Evolutionary conservation across 2,113 vertebrate species (phyloP).

Genomic region (Pristiophorus japonicus): DNA sequence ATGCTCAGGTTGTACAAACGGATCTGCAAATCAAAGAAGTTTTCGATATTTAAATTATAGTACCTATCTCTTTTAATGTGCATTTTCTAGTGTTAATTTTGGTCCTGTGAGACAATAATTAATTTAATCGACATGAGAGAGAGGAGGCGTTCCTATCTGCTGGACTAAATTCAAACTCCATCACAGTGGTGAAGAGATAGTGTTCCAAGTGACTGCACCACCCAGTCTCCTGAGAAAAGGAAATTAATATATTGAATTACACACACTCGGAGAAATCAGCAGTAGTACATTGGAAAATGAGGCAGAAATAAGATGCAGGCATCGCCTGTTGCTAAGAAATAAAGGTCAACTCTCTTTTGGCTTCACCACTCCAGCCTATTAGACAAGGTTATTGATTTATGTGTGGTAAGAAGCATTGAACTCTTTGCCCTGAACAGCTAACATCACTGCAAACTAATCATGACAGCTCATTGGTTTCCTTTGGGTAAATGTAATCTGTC

Average conservation of each 20-base stretch:
- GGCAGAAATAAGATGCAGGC: slow-evolving; percentile 4
- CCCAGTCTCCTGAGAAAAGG: background rate
- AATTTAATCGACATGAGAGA: background rate
- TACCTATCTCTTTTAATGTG: background rate
- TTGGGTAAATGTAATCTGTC: slow-evolving; percentile 21
- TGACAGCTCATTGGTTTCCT: slow-evolving; percentile 8
- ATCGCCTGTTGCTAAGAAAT: background rate
- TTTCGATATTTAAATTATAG: background rate
- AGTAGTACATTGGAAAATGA: background rate
- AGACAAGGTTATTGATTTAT: background rate
- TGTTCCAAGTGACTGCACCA: background rate
- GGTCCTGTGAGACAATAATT: background rate
- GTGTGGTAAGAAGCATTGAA: background rate
- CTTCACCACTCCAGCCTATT: background rate
- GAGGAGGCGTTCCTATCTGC: background rate
- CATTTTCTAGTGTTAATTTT: background rate
- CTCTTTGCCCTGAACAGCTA: background rate
- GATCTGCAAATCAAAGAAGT: too few relatives aligned
- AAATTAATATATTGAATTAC: slow-evolving; percentile 2
- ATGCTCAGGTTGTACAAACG: too few relatives aligned
- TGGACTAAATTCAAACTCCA: background rate
- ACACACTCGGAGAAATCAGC: background rate
- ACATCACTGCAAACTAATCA: background rate
- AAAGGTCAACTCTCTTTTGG: background rate
- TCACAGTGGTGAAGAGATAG: background rate